Conservation (phyloP, 2,888 invertebrate species). For the Acrobasis repandana region DNA sequence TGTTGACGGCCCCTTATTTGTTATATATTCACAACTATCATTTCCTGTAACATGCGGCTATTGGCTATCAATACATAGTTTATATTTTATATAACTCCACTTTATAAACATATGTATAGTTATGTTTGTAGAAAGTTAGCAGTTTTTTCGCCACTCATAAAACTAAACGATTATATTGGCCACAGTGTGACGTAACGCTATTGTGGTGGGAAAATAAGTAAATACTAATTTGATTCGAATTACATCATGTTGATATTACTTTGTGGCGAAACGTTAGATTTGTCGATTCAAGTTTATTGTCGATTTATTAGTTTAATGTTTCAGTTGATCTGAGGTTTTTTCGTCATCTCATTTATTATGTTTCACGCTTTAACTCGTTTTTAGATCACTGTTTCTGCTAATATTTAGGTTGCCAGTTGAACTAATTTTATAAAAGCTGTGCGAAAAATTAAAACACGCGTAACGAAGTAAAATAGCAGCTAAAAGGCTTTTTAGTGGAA, state of each 20-base stretch:
- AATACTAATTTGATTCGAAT: not conserved
- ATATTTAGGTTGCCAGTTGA: not conserved
- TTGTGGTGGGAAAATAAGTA: conserved; percentile 8
- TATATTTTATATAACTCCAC: conserved; percentile 47
- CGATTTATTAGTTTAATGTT: conserved; percentile 4
- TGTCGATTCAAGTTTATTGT: not conserved
- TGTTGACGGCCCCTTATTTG: no score
- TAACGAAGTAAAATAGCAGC: no score
- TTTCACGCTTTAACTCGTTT: not conserved
- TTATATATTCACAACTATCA: not conserved
- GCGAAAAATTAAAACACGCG: not conserved
- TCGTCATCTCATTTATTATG: not conserved
- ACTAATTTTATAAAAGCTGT: not conserved
- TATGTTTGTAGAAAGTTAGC: conserved; percentile 42
- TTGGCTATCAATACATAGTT: conserved; percentile 25
- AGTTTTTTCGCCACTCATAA: not conserved
- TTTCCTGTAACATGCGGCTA: not conserved
- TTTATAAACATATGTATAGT: conserved; percentile 16
- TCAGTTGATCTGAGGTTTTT: not conserved
- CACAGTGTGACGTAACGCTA: conserved; percentile 2
- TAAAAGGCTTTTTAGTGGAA: no score
- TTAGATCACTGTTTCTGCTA: not conserved
- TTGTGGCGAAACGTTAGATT: not conserved
- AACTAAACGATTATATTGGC: not conserved
- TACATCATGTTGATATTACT: conserved; percentile 4